Evolutionary conservation across 1,140 invertebrate species (phyloP).

Genomic region (Euwallacea fornicatus): DNA sequence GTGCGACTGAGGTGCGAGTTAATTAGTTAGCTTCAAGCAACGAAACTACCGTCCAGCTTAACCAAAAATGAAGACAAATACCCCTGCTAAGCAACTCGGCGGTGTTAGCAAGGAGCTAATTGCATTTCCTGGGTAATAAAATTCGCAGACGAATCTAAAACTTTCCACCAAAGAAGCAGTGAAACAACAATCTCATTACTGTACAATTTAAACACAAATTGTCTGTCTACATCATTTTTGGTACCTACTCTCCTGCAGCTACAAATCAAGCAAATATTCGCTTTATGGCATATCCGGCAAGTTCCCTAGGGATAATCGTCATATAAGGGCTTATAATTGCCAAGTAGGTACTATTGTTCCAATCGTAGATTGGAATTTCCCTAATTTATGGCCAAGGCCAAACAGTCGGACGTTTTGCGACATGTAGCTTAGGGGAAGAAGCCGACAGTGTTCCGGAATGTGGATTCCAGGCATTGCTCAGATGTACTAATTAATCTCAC

Average conservation of each 20-base stretch:
- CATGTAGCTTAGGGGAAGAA: background rate
- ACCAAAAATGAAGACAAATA: background rate
- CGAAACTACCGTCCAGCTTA: too few relatives aligned
- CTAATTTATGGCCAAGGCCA: conserved; percentile 17
- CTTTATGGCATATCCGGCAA: background rate
- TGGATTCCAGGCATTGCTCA: background rate
- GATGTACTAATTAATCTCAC: too few relatives aligned
- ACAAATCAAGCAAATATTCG: conserved; percentile 19
- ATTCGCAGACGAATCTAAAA: background rate
- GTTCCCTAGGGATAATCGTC: conserved; percentile 9
- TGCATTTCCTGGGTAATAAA: conserved; percentile 2
- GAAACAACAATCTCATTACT: background rate
- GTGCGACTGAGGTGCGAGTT: too few relatives aligned
- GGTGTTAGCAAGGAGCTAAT: background rate
- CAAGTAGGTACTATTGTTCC: conserved; percentile 6
- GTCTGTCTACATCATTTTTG: background rate
- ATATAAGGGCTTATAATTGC: conserved; percentile 16
- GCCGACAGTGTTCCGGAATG: background rate
- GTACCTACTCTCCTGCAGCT: background rate
- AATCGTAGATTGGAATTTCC: conserved; percentile 10
- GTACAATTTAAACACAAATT: background rate
- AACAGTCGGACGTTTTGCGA: background rate
- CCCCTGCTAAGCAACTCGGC: background rate
- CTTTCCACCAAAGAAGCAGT: background rate
- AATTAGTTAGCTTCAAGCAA: too few relatives aligned